Percentiles rank a stretch among this genome's conserved stretches.
Evolutionary conservation across 2,797 vertebrate genomes (phyloP).

Genomic region (Pterois miles): DNA sequence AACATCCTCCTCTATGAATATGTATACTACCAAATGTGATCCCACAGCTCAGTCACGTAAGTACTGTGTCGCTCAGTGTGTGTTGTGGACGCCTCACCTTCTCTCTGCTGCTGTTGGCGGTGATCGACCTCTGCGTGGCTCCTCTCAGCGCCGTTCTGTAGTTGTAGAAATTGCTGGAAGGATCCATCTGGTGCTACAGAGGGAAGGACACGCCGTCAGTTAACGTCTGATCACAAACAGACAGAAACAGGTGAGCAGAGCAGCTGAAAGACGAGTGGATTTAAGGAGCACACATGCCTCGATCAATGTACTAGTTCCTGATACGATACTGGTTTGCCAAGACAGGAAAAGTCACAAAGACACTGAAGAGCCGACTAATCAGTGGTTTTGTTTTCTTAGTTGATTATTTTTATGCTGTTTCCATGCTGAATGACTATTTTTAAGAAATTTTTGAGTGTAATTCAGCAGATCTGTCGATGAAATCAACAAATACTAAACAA

Average conservation of each 20-base stretch:
- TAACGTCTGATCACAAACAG: neutral
- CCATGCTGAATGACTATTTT: no score
- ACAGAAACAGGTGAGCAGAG: neutral
- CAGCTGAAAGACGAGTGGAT: neutral
- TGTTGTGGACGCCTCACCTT: conserved; percentile 83
- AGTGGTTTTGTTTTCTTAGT: no score
- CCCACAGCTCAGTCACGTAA: neutral
- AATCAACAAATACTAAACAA: no score
- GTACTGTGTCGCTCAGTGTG: neutral
- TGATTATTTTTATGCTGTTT: no score
- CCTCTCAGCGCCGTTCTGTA: conserved; percentile 94
- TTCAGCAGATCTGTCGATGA: no score
- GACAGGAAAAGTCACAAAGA: neutral
- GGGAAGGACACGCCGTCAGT: neutral
- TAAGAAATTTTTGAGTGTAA: no score
- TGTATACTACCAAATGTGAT: neutral
- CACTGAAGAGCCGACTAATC: no score
- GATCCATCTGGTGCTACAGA: conserved; percentile 96
- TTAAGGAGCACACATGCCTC: neutral
- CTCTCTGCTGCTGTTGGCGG: conserved; percentile 93
- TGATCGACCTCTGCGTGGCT: conserved; percentile 91
- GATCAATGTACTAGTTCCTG: neutral
- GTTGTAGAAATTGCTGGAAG: conserved; percentile 97
- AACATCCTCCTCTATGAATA: no score
- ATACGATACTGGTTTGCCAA: neutral